Percentiles rank a stretch among this genome's conserved stretches.
phyloP scores from a whole-genome alignment of 2,113 vertebrate genomes.

The Vulpes lagopus region DNA sequence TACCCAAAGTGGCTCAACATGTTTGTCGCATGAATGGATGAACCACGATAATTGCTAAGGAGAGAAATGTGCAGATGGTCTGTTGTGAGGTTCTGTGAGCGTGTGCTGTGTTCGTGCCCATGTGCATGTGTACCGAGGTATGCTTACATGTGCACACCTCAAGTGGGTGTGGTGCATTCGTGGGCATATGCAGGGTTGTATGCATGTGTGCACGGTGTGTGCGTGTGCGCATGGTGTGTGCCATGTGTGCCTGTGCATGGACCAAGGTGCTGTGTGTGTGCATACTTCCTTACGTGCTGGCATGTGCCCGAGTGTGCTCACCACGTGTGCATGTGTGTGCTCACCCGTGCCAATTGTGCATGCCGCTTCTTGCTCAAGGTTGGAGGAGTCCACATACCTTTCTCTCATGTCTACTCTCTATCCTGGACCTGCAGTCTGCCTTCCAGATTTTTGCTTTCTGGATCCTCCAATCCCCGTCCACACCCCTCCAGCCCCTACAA shows the following conservation, averaged over 20 bases:
- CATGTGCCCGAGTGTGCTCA: not conserved
- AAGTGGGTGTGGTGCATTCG: accelerated
- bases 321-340: too few relatives aligned
- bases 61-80: not conserved
- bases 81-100: not conserved
- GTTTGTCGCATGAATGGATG: not conserved
- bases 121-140: not conserved
- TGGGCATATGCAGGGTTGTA: too few relatives aligned
- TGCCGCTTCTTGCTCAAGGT: not conserved
- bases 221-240: too few relatives aligned
- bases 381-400: not conserved
- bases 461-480: too few relatives aligned
- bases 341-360: not conserved
- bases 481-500: too few relatives aligned
- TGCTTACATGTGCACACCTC: accelerated
- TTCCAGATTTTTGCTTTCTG: not conserved
- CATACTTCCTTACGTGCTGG: not conserved
- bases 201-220: too few relatives aligned
- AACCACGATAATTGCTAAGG: not conserved
- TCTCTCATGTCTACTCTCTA: not conserved
- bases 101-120: accelerated
- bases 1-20: not conserved
- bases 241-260: accelerated
- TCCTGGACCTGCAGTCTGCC: not conserved
- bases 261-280: accelerated